Evolutionary conservation across 2,888 invertebrate genomes (phyloP).

Genomic region (Melikaiella ostensackeni): DNA sequence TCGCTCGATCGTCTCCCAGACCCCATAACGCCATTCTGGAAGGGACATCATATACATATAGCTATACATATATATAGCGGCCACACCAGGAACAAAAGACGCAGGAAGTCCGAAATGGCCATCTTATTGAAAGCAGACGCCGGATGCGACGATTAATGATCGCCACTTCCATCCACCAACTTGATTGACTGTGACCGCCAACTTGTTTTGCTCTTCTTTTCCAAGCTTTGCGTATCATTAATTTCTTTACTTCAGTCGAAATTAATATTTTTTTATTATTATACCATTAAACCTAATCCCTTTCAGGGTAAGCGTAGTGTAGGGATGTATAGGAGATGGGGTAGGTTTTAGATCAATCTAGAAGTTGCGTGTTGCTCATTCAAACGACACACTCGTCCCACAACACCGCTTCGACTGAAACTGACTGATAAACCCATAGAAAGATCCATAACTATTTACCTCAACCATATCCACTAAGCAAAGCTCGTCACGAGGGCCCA

Average conservation of each 20-base stretch:
- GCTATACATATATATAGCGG: background rate
- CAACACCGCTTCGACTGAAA: no score
- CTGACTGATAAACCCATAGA: no score
- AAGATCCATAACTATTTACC: no score
- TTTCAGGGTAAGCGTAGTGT: no score
- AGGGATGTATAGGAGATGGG: no score
- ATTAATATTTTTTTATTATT: no score
- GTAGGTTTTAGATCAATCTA: no score
- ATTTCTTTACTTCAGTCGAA: background rate
- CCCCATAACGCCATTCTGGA: background rate
- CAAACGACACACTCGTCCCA: no score
- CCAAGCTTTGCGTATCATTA: background rate
- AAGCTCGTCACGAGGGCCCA: no score
- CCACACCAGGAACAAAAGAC: conserved; percentile 25
- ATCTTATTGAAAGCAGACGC: conserved; percentile 29
- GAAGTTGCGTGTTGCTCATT: no score
- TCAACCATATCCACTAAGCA: no score
- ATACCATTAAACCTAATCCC: no score
- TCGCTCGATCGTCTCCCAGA: conserved; percentile 1
- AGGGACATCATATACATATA: background rate
- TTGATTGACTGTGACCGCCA: conserved; percentile 7
- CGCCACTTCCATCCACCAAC: conserved; percentile 8
- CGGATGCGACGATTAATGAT: conserved; percentile 19
- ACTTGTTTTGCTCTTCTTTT: background rate
- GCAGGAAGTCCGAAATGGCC: conserved; percentile 10